Percentiles rank a stretch among this genome's conserved stretches.
Conservation (phyloP, 2,113 vertebrate species). For the Cricetomys ansorgei region DNA sequence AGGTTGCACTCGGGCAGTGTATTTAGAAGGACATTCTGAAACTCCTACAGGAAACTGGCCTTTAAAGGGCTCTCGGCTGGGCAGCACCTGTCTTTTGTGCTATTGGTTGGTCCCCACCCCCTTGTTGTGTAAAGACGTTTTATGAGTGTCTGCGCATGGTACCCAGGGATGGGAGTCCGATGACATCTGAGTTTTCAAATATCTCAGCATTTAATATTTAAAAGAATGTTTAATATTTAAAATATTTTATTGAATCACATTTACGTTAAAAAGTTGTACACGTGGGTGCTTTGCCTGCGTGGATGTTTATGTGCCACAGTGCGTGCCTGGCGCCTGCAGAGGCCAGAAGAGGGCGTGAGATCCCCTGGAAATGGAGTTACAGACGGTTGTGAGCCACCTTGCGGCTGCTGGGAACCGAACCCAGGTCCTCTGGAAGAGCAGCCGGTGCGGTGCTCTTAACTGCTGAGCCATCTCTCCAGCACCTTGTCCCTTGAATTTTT, state of each 20-base stretch:
- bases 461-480: background rate
- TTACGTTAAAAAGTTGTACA: background rate
- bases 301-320: background rate
- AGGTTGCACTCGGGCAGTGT: constrained; percentile 44
- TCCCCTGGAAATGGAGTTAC: background rate
- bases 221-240: too few relatives aligned
- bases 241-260: background rate
- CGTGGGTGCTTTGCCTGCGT: background rate
- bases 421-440: background rate
- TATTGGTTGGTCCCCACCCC: background rate
- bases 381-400: background rate
- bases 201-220: too few relatives aligned
- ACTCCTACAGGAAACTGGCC: constrained; percentile 38
- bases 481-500: background rate
- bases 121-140: background rate
- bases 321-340: background rate
- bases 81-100: constrained; percentile 45
- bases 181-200: background rate
- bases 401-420: background rate
- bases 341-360: background rate
- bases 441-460: background rate
- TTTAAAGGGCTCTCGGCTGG: background rate
- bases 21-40: constrained; percentile 71
- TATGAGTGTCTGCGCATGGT: background rate
- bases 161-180: too few relatives aligned